A percentile compares a stretch with the other conserved stretches of the same genome.
These are phyloP conservation scores for Melikaiella ostensackeni DNA, from an alignment of 2,888 invertebrate species.

Conservation along the genomic window DNA sequence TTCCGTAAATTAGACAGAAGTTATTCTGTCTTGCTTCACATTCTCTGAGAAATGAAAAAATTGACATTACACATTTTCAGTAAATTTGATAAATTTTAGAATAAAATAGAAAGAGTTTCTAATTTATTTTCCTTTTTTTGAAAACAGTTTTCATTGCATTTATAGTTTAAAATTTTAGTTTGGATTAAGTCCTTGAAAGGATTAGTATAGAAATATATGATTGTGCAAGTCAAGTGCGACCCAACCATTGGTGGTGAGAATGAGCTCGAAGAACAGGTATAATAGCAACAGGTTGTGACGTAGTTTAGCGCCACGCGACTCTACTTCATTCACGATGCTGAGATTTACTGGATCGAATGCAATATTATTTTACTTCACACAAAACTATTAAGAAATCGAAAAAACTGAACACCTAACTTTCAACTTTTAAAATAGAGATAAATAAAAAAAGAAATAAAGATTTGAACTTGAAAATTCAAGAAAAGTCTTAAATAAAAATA, in stretches of 20 bases:
- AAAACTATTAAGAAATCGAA: too few species aligned
- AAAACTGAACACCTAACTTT: too few species aligned
- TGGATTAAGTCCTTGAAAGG: background rate
- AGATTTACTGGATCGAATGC: conserved; percentile 40
- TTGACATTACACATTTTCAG: too few species aligned
- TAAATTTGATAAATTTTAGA: background rate
- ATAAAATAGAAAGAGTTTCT: background rate
- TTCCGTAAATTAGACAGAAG: too few species aligned
- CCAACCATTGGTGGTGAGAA: conserved; percentile 23
- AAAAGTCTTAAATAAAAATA: background rate
- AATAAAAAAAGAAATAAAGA: too few species aligned
- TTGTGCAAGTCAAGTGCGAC: background rate
- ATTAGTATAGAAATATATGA: conserved; percentile 20
- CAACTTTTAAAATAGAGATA: too few species aligned
- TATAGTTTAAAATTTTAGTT: background rate
- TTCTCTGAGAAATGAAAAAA: too few species aligned
- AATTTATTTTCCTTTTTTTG: background rate
- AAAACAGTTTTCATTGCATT: background rate
- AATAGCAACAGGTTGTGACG: conserved; percentile 75
- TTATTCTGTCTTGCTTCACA: too few species aligned
- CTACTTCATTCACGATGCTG: conserved; percentile 73
- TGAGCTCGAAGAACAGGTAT: conserved; percentile 61
- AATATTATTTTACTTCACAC: background rate
- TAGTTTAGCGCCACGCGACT: conserved; percentile 76
- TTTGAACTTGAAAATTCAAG: too few species aligned